phyloP scores from a whole-genome alignment of 2,888 invertebrate species.

The Lepidochrysops patricia region DNA sequence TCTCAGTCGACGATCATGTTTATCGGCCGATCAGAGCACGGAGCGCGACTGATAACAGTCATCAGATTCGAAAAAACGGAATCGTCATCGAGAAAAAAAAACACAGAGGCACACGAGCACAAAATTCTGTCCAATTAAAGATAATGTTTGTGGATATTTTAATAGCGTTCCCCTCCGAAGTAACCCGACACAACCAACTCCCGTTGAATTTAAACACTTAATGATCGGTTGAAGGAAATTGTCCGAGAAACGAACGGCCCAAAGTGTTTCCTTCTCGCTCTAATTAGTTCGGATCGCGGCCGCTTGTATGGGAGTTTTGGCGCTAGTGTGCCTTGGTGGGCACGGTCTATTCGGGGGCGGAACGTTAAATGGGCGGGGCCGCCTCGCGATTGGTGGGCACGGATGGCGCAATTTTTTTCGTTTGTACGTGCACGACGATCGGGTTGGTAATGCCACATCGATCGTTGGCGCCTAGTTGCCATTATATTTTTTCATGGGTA shows the following conservation, averaged over 20 bases:
- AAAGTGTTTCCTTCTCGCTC: slow-evolving; percentile 53
- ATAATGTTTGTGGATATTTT: slow-evolving; percentile 75
- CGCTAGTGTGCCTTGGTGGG: slow-evolving; percentile 47
- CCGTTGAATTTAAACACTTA: slow-evolving; percentile 74
- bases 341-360: slow-evolving; percentile 45
- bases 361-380: slow-evolving; percentile 40
- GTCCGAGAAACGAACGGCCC: slow-evolving; percentile 71
- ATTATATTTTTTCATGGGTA: slow-evolving; percentile 73
- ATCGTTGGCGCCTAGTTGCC: slow-evolving; percentile 64
- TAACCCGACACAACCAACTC: slow-evolving; percentile 74
- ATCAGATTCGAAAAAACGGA: slow-evolving; percentile 65
- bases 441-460: slow-evolving; percentile 67
- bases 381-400: slow-evolving; percentile 41
- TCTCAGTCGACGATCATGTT: slow-evolving; percentile 27
- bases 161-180: slow-evolving; percentile 72
- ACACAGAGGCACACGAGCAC: slow-evolving; percentile 65
- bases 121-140: slow-evolving; percentile 73
- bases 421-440: slow-evolving; percentile 52
- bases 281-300: slow-evolving; percentile 50
- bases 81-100: slow-evolving; percentile 60
- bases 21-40: slow-evolving; percentile 52
- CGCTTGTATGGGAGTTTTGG: slow-evolving; percentile 56
- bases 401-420: slow-evolving; percentile 60
- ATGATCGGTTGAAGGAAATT: slow-evolving; percentile 74
- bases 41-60: slow-evolving; percentile 66